Evolutionary conservation across 1,140 invertebrate genomes (phyloP).

Genomic region (Drosophila nigromelanica): DNA sequence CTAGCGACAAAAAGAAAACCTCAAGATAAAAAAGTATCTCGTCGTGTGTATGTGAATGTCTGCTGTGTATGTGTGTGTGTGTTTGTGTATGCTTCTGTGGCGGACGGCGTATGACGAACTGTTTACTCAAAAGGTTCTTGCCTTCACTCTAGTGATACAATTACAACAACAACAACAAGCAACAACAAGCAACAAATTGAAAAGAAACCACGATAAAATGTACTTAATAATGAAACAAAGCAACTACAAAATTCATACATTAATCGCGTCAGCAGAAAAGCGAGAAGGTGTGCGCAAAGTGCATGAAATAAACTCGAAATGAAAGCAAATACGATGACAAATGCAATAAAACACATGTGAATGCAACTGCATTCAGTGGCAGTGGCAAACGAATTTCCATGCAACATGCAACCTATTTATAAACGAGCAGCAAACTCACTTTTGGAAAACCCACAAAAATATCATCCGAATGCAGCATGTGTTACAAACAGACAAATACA

Average conservation of each 20-base stretch:
- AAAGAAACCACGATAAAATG: constrained; percentile 31
- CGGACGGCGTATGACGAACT: constrained; percentile 44
- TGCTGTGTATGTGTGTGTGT: constrained; percentile 1
- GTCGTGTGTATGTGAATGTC: constrained; percentile 22
- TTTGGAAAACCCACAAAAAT: constrained; percentile 37
- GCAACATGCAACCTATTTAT: constrained; percentile 40
- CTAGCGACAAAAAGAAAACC: constrained; percentile 49
- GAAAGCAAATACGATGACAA: constrained; percentile 44
- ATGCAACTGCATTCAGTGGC: constrained; percentile 29
- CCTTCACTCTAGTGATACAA: constrained; percentile 71
- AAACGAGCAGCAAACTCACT: constrained; percentile 11
- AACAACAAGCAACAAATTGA: constrained; percentile 27
- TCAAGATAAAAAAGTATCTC: constrained; percentile 72
- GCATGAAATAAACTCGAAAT: constrained; percentile 17
- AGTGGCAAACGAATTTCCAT: constrained; percentile 9
- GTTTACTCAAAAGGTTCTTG: constrained; percentile 74
- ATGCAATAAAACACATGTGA: constrained; percentile 28
- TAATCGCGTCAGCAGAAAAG: constrained; percentile 64
- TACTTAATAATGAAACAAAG: constrained; percentile 35
- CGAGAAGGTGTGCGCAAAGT: constrained; percentile 39
- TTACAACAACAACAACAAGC: constrained; percentile 57
- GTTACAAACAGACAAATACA: constrained; percentile 2
- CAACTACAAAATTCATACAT: constrained; percentile 28
- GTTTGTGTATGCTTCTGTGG: constrained; percentile 4
- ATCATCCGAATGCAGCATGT: constrained; percentile 42